phyloP scores from a whole-genome alignment of 2,888 invertebrate species.

The Athetis lepigone region DNA sequence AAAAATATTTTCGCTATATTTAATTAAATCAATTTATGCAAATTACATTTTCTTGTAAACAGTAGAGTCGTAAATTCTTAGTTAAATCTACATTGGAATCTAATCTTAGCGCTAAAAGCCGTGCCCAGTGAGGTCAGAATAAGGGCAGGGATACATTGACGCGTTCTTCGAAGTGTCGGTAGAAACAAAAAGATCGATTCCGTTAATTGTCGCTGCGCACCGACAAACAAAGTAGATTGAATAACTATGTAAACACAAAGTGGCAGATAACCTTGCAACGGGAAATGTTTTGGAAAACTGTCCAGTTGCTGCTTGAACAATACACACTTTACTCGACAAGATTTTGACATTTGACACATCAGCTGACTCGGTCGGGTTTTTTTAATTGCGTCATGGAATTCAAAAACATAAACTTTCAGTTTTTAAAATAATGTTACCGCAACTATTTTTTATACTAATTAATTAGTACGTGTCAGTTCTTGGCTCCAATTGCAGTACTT shows the following conservation, averaged over 20 bases:
- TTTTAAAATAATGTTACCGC: no score
- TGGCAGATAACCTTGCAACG: slow-evolving; percentile 3
- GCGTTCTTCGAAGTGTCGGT: slow-evolving; percentile 18
- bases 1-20: no score
- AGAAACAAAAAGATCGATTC: slow-evolving; percentile 37
- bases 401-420: no score
- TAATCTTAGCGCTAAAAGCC: slow-evolving; percentile 12
- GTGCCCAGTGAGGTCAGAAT: slow-evolving; percentile 12
- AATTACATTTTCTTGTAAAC: slow-evolving; percentile 5
- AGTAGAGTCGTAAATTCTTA: background rate
- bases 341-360: no score
- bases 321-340: no score
- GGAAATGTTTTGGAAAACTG: slow-evolving; percentile 6
- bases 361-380: no score
- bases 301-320: no score
- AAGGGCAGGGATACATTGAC: slow-evolving; percentile 17
- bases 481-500: no score
- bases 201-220: slow-evolving; percentile 10
- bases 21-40: slow-evolving; percentile 9
- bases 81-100: slow-evolving; percentile 10
- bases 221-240: slow-evolving; percentile 19
- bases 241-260: slow-evolving; percentile 17
- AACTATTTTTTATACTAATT: no score
- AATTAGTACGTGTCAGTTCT: no score
- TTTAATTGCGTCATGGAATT: no score